Evolutionary conservation across 1,140 invertebrate species (phyloP), one percentile per base, ranked within the genome.

Genomic region (Druon quercuslanigerum): DNA sequence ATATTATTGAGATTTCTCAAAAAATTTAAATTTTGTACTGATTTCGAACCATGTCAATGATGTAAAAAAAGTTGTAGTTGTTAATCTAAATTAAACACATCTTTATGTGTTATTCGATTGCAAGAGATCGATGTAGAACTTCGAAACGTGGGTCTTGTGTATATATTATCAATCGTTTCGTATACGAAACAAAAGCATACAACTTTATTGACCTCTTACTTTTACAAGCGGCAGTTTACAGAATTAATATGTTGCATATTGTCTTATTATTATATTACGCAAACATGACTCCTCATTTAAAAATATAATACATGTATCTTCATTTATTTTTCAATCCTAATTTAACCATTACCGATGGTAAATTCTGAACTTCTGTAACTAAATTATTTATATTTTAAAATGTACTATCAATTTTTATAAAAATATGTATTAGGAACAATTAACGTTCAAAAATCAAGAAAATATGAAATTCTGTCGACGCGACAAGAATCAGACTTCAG

Each of bases 131-230:
- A 19, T 14, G 33, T 33, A 19, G 14, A 14, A 60, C 14, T 25
- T 33, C 11, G 5, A 25, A 60, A 13, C 16, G 19, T 60, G 20
- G 19, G 5, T 33, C 12, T 60, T 11, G 12, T 60, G 57, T 54
- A 54, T 54, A 54, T 54, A 33, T 60, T 25, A 60, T 60, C 33
- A 33, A 16, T 16, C 3, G 57, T 25, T 60, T 72, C 20, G 16
- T 73, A 12, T 76, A 77, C 60, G 75, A 33, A 79, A 79, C 73
- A 72, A 73, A 33, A 79, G 79, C 74, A 72, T 84, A 83, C 72
- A 82, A 85, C 82, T 85, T 85, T 85, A 85, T 85, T 85, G 71
- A 79, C 66, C 71, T 74, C 56, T 80, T 51, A 80, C 70, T 79
- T 76, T 76, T 78, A 80, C 75, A 77, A 77, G 66, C 56, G 51